Percentiles rank a stretch among this genome's conserved stretches.
These are phyloP conservation scores for Eulemur macaco DNA, from an alignment of 2,113 vertebrate species.

Conservation along the genomic window DNA sequence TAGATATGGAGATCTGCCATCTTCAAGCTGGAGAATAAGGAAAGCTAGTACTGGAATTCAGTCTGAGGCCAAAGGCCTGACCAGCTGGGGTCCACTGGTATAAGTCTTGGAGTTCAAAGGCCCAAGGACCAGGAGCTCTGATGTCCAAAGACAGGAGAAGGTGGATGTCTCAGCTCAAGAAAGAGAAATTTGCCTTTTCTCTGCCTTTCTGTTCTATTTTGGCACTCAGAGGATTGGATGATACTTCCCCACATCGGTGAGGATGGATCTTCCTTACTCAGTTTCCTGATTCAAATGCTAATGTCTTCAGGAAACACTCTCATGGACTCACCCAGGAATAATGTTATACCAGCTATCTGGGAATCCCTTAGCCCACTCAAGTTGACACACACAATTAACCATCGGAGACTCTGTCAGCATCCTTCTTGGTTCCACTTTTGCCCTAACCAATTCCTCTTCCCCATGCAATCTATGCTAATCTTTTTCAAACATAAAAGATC, in stretches of 20 bases:
- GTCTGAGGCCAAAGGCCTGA: background rate
- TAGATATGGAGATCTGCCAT: background rate
- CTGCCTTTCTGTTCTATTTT: background rate
- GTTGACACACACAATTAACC: background rate
- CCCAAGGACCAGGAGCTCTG: background rate
- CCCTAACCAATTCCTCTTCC: background rate
- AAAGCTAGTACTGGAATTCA: background rate
- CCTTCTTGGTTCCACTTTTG: background rate
- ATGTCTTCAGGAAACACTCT: background rate
- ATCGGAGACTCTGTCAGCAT: background rate
- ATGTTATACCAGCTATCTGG: background rate
- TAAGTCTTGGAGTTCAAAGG: background rate
- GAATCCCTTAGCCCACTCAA: background rate
- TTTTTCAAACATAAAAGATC: background rate
- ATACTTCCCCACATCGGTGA: background rate
- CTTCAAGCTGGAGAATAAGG: background rate
- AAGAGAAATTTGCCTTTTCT: background rate
- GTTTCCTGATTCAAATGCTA: background rate
- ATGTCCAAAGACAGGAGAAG: background rate
- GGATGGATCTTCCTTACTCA: background rate
- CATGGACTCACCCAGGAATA: background rate
- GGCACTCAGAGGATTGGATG: background rate
- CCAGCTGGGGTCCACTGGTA: background rate
- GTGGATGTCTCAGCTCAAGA: background rate
- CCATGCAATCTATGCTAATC: background rate